These are phyloP conservation scores for Typhlichthys subterraneus DNA, from an alignment of 2,797 vertebrate species.

Conservation along the genomic window DNA sequence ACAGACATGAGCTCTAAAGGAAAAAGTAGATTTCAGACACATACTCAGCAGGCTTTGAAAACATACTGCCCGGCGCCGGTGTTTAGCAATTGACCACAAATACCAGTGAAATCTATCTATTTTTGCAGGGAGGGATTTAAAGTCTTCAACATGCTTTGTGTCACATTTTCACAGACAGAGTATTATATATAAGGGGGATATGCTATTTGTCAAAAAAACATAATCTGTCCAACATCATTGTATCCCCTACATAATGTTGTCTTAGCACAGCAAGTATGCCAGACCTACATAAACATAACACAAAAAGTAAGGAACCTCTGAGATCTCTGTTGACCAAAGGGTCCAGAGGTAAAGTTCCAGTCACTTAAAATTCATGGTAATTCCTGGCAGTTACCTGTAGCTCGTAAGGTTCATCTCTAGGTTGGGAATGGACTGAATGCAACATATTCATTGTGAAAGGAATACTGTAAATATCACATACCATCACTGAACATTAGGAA, in stretches of 20 bases:
- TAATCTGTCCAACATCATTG: too few relatives aligned
- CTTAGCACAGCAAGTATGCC: too few relatives aligned
- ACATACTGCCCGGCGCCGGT: background rate
- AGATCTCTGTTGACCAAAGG: slow-evolving; percentile 19
- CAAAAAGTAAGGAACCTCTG: too few relatives aligned
- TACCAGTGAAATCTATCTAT: slow-evolving; percentile 23
- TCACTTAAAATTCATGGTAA: slow-evolving; percentile 14
- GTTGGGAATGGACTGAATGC: background rate
- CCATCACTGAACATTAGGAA: too few relatives aligned
- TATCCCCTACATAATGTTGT: too few relatives aligned
- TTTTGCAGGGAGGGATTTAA: slow-evolving; percentile 14
- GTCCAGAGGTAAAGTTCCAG: slow-evolving; percentile 23
- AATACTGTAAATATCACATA: too few relatives aligned
- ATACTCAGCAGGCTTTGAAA: slow-evolving; percentile 19
- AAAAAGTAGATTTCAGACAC: slow-evolving; percentile 12
- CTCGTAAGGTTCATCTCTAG: too few relatives aligned
- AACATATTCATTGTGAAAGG: background rate
- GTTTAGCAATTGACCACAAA: slow-evolving; percentile 3
- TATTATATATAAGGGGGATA: slow-evolving; percentile 35
- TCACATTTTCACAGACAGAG: slow-evolving; percentile 59
- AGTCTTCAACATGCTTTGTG: slow-evolving; percentile 12
- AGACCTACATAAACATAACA: too few relatives aligned
- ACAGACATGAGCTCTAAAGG: slow-evolving; percentile 15
- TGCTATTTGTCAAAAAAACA: too few relatives aligned
- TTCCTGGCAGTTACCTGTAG: slow-evolving; percentile 6